Evolutionary conservation across 2,888 invertebrate genomes (phyloP).

Genomic region (Argyra leucocephala): DNA sequence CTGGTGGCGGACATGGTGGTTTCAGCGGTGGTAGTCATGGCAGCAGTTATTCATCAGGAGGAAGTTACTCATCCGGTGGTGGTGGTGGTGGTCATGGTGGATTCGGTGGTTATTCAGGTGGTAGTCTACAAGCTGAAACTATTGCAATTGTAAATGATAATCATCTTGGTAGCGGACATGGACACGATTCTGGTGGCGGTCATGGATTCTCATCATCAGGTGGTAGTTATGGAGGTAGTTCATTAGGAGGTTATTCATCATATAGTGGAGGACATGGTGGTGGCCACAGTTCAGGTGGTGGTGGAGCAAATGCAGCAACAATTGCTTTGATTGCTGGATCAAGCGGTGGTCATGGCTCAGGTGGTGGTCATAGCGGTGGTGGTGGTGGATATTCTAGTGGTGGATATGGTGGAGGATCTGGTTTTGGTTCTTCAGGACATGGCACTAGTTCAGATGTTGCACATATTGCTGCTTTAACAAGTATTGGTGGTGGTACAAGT

Average conservation of each 20-base stretch:
- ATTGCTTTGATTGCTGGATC: too few relatives aligned
- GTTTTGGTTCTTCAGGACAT: background rate
- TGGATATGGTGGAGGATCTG: background rate
- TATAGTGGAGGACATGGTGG: constrained; percentile 15
- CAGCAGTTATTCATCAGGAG: background rate
- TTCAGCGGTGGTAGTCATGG: constrained; percentile 16
- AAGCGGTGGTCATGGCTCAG: constrained; percentile 12
- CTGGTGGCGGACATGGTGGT: constrained; percentile 19
- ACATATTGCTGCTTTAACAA: background rate
- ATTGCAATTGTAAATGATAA: too few relatives aligned
- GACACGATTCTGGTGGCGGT: background rate
- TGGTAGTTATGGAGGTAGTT: background rate
- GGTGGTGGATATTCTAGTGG: background rate
- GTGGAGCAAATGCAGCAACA: constrained; percentile 8
- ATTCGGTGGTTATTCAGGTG: constrained; percentile 14
- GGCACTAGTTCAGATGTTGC: background rate
- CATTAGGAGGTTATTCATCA: background rate
- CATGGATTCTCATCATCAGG: background rate
- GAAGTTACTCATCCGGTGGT: constrained; percentile 23
- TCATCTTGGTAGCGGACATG: too few relatives aligned
- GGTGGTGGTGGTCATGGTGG: constrained; percentile 23
- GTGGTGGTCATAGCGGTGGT: constrained; percentile 18
- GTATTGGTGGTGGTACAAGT: background rate
- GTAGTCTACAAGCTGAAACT: background rate
- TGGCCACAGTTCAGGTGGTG: constrained; percentile 25